Evolutionary conservation across 1,140 invertebrate species (phyloP).

Genomic region (Pogonomyrmex barbatus): DNA sequence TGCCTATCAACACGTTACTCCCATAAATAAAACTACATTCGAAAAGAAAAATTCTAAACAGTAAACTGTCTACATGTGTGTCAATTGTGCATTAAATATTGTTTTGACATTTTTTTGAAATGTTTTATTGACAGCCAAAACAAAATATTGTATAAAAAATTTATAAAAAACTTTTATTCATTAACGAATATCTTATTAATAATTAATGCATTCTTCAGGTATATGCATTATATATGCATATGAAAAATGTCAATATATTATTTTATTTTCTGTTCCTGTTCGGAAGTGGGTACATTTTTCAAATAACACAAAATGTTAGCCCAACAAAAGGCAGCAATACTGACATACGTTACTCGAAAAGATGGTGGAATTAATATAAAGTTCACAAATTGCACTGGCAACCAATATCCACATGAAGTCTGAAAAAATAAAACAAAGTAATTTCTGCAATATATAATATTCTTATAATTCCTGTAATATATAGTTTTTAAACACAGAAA

Average conservation of each 20-base stretch:
- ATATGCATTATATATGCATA: constrained; percentile 15
- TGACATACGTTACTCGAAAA: constrained; percentile 90
- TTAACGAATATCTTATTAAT: background rate
- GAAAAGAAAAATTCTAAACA: background rate
- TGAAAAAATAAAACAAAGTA: constrained; percentile 58
- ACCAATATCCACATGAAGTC: constrained; percentile 92
- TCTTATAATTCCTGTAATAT: background rate
- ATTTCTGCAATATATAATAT: background rate
- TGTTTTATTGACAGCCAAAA: background rate
- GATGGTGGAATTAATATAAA: constrained; percentile 90
- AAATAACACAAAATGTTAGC: constrained; percentile 92
- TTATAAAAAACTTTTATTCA: background rate
- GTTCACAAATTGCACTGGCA: constrained; percentile 92
- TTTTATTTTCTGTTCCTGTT: constrained; percentile 28
- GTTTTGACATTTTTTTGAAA: background rate
- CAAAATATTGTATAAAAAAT: background rate
- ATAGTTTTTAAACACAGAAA: constrained; percentile 19
- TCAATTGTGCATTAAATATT: constrained; percentile 26
- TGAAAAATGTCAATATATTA: background rate
- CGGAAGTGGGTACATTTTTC: constrained; percentile 87
- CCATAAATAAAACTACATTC: constrained; percentile 2
- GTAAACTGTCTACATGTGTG: constrained; percentile 20
- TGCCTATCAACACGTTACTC: background rate
- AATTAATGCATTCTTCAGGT: constrained; percentile 20
- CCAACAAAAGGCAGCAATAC: constrained; percentile 91